Evolutionary conservation across 2,797 vertebrate species (phyloP).

Genomic region (Leucoraja ocellata): DNA sequence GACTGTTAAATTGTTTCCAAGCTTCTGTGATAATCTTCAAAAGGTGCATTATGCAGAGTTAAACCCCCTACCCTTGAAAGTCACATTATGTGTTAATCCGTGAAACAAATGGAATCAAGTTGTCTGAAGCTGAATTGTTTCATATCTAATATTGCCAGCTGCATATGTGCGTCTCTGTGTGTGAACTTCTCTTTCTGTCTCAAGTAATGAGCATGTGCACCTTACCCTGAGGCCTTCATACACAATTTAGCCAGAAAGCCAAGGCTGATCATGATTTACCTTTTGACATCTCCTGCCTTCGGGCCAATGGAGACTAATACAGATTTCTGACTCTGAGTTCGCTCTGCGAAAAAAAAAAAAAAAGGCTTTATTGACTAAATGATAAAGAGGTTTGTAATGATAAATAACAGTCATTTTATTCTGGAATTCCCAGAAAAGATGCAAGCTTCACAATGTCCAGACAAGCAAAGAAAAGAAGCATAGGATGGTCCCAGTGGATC

Average conservation of each 20-base stretch:
- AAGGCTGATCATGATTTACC: constrained; percentile 99
- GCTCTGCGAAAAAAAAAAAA: constrained; percentile 69
- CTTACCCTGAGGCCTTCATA: constrained; percentile 97
- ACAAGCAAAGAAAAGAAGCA: constrained; percentile 66
- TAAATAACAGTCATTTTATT: constrained; percentile 99
- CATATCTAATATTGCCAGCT: constrained; percentile 49
- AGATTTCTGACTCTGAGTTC: constrained; percentile 99
- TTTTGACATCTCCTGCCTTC: constrained; percentile 97
- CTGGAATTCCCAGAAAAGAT: constrained; percentile 99
- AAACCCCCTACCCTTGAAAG: constrained; percentile 35
- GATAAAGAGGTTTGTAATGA: constrained; percentile 99
- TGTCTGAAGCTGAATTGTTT: constrained; percentile 46
- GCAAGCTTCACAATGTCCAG: constrained; percentile 86
- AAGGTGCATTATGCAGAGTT: constrained; percentile 29
- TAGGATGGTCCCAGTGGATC: constrained; percentile 68
- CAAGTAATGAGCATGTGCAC: constrained; percentile 99
- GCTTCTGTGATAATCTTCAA: constrained; percentile 18
- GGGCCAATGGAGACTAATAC: constrained; percentile 96
- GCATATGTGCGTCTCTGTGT: constrained; percentile 60
- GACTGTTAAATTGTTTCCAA: constrained; percentile 31
- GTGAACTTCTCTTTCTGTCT: constrained; percentile 75
- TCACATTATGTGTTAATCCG: constrained; percentile 34
- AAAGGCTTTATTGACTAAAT: constrained; percentile 99
- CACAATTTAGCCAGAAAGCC: constrained; percentile 99
- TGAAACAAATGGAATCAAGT: constrained; percentile 38